Evolutionary conservation across 2,888 invertebrate species (phyloP).

Genomic region (Epirrhoe tristata): DNA sequence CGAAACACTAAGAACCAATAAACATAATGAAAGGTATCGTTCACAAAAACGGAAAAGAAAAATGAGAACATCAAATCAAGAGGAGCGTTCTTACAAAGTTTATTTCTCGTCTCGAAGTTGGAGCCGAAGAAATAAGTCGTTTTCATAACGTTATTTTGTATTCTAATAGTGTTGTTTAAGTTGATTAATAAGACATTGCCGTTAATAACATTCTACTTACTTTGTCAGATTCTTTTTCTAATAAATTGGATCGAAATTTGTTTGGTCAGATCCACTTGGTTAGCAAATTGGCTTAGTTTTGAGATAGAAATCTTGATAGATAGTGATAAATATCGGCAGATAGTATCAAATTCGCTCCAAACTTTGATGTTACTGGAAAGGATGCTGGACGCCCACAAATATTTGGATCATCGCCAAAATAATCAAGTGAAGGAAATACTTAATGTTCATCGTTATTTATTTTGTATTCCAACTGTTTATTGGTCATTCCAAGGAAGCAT

Average conservation of each 20-base stretch:
- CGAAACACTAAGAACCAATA: conserved; percentile 41
- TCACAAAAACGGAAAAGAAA: conserved; percentile 41
- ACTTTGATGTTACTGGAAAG: conserved; percentile 54
- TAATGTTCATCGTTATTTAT: conserved; percentile 66
- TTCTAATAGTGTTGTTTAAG: conserved; percentile 28
- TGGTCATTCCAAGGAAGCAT: conserved; percentile 59
- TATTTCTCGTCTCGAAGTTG: conserved; percentile 35
- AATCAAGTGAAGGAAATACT: conserved; percentile 69
- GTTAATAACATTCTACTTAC: not conserved
- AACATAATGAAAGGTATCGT: conserved; percentile 45
- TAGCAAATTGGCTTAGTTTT: conserved; percentile 18
- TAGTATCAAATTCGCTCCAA: conserved; percentile 57
- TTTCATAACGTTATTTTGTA: conserved; percentile 35
- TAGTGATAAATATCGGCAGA: conserved; percentile 55
- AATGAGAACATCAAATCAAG: conserved; percentile 44
- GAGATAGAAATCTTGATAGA: conserved; percentile 31
- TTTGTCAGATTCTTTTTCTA: not conserved
- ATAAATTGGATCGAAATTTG: conserved; percentile 14
- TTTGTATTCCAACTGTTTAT: conserved; percentile 64
- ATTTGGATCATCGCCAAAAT: conserved; percentile 75
- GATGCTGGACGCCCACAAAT: conserved; percentile 58
- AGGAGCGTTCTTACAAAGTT: conserved; percentile 37
- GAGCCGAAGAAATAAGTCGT: conserved; percentile 37
- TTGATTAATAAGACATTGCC: conserved; percentile 28
- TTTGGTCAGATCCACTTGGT: conserved; percentile 3